Conservation (phyloP, 92 coral and sea anemone species). For the Porites divaricata region DNA sequence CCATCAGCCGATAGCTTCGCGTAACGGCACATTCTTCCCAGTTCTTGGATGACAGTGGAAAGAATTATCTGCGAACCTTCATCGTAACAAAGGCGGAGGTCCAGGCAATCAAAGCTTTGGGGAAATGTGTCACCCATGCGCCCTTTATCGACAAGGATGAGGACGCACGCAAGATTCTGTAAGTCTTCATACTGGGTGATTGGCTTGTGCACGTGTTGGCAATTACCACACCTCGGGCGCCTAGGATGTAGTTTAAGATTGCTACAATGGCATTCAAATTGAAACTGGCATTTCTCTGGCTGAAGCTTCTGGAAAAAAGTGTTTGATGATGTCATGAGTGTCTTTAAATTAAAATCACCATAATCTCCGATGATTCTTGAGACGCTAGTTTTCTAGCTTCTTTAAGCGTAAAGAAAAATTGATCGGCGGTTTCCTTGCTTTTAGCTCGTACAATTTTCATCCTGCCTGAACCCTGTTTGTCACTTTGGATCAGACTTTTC, state of each 20-base stretch:
- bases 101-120: constrained; percentile 48
- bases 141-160: constrained; percentile 57
- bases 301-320: constrained; percentile 43
- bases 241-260: not conserved
- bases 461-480: constrained; percentile 1
- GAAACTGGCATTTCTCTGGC: constrained; percentile 3
- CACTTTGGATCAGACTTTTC: constrained; percentile 17
- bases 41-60: constrained; percentile 45
- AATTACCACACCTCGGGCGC: constrained; percentile 2
- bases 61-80: constrained; percentile 7
- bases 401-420: constrained; percentile 36
- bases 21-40: constrained; percentile 54
- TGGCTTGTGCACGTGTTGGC: constrained; percentile 41
- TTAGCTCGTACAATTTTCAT: constrained; percentile 56
- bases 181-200: constrained; percentile 58
- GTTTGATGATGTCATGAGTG: constrained; percentile 32
- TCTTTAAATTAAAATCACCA: constrained; percentile 12
- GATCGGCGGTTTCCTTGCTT: constrained; percentile 32
- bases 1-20: not conserved
- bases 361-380: constrained; percentile 45
- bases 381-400: constrained; percentile 16
- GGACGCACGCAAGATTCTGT: constrained; percentile 45
- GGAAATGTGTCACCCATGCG: constrained; percentile 68
- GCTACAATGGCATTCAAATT: constrained; percentile 23
- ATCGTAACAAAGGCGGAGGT: constrained; percentile 49